Conservation (phyloP, 2,888 invertebrate genomes). For the Cheilosia vernalis region DNA sequence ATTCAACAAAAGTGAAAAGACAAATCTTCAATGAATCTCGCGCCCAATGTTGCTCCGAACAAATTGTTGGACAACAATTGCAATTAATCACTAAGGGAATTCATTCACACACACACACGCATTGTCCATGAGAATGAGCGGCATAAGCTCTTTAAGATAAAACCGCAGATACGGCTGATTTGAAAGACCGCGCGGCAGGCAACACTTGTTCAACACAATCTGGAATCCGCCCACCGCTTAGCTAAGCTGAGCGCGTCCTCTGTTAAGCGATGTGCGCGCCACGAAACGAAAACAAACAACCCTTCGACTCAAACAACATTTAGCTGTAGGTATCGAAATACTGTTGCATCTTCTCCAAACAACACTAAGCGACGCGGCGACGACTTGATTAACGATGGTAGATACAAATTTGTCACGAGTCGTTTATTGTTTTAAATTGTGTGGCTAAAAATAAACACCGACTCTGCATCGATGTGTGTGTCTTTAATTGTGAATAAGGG, state of each 20-base stretch:
- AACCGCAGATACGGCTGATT: conserved; percentile 15
- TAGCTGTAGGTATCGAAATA: conserved; percentile 9
- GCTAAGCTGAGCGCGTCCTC: neutral
- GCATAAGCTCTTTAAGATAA: neutral
- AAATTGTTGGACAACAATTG: conserved; percentile 72
- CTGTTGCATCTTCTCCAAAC: conserved; percentile 32
- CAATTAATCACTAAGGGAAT: conserved; percentile 70
- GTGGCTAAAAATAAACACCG: conserved; percentile 58
- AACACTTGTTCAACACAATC: conserved; percentile 69
- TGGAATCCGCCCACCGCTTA: conserved; percentile 58
- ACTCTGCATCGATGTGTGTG: neutral
- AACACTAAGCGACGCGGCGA: conserved; percentile 1
- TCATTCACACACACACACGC: conserved; percentile 38
- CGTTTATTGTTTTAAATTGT: conserved; percentile 73
- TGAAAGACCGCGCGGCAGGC: conserved; percentile 42
- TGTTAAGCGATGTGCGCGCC: conserved; percentile 51
- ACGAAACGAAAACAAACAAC: conserved; percentile 60
- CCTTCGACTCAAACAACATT: conserved; percentile 33
- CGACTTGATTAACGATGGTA: conserved; percentile 70
- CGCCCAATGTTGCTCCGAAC: conserved; percentile 52
- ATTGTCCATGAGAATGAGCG: neutral
- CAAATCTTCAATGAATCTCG: conserved; percentile 70
- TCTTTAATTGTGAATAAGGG: conserved; percentile 39
- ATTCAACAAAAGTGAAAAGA: conserved; percentile 50
- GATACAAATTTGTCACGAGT: conserved; percentile 75